Conservation (phyloP, 2,113 vertebrate genomes). For the Lipotes vexillifer region DNA sequence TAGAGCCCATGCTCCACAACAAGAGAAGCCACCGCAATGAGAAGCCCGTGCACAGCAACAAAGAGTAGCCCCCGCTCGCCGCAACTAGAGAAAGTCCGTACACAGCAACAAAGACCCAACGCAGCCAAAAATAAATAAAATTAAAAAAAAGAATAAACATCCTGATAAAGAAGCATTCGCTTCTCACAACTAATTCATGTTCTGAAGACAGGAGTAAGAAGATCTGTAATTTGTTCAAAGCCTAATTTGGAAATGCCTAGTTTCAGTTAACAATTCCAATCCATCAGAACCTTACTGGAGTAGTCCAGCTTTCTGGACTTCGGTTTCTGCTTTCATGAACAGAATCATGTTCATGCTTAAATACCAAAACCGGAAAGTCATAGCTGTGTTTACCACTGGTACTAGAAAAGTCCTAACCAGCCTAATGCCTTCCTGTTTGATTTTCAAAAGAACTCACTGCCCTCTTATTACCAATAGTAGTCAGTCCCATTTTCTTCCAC, state of each 20-base stretch:
- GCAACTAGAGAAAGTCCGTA: too few species aligned
- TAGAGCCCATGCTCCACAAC: too few species aligned
- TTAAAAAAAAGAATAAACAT: not conserved
- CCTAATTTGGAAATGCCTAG: conserved; percentile 23
- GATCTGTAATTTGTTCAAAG: conserved; percentile 51
- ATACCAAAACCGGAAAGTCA: conserved; percentile 19
- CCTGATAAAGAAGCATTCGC: not conserved
- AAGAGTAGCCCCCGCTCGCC: too few species aligned
- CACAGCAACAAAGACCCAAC: too few species aligned
- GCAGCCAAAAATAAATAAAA: too few species aligned
- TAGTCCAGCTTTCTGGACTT: not conserved
- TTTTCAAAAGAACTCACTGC: not conserved
- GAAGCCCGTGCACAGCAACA: too few species aligned
- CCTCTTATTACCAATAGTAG: not conserved
- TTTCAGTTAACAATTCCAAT: not conserved
- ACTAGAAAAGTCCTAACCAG: not conserved
- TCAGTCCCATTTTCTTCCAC: not conserved
- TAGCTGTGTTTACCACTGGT: not conserved
- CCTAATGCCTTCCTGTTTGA: not conserved
- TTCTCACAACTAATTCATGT: conserved; percentile 28
- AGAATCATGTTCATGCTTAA: not conserved
- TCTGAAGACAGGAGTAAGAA: conserved; percentile 26
- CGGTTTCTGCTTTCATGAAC: conserved; percentile 7
- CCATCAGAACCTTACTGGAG: not conserved
- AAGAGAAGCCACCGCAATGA: too few species aligned